Evolutionary conservation across 2,888 invertebrate species (phyloP), one percentile per base, ranked within the genome.

Genomic region (Seladonia tumulorum): DNA sequence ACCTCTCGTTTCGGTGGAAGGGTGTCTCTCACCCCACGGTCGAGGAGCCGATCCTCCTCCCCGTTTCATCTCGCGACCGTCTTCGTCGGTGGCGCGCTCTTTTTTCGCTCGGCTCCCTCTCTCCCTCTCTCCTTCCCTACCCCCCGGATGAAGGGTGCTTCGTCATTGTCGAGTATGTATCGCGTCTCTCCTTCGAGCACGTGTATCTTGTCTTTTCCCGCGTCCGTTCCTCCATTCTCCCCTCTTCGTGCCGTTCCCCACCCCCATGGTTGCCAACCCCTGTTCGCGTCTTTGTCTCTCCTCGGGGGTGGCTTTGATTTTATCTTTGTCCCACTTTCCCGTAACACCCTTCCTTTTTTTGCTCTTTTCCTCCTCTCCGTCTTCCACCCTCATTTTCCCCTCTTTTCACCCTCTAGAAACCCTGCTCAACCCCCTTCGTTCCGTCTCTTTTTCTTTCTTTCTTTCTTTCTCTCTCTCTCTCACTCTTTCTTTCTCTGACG

Each of bases 121-220:
- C 76, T 71, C 75, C 66, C 73, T 74, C 71, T 16, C 29, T 25
- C 25, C 29, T 29, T 63, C 29, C 1, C 29, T 22, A 66, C 84
- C 74, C 87, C 87, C 87, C 10, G 47, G 39, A 72, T 42, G 87
- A 83, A 87, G 90, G 89, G 91, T 91, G 89, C 92, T 92, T 90
- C 89, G 92, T 92, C 92, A 92, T 91, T 90, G 92, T 92, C 92
- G 87, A 88, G 85, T 85, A 79, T 86, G 88, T 87, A 80, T 80
- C 87, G 79, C 68, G 80, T 87, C 88, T 83, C 87, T 89, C 86
- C 87, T 82, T 90, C 75, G 68, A 85, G 81, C 80, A 83, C 80
- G 88, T 89, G 87, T 81, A 80, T 71, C 84, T 77, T 77, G 68
- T 76, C 68, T 82, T 76, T 82, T 72, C 81, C 75, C 75, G 49